phyloP scores from a whole-genome alignment of 2,113 vertebrate genomes.

The Phalacrocorax brasilianus region DNA sequence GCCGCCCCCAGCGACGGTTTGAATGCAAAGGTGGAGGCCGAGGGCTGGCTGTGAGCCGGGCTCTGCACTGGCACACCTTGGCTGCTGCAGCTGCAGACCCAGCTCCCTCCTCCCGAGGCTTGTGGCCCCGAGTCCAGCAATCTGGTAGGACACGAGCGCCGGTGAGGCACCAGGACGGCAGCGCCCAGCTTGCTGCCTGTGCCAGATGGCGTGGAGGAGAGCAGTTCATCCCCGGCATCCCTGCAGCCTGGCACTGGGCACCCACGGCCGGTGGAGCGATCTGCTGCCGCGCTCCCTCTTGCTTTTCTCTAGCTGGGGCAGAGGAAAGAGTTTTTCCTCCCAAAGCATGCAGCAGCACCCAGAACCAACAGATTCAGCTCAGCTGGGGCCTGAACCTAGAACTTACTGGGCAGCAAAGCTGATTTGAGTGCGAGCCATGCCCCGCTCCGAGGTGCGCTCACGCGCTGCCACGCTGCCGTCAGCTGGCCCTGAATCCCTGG shows the following conservation, averaged over 20 bases:
- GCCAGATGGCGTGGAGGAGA: background rate
- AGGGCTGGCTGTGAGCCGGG: background rate
- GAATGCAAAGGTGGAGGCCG: background rate
- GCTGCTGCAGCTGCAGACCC: background rate
- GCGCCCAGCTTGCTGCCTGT: background rate
- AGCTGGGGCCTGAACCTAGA: background rate
- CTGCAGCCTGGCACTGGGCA: background rate
- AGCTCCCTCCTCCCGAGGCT: background rate
- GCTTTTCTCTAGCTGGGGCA: background rate
- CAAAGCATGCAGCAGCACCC: background rate
- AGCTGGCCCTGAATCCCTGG: background rate
- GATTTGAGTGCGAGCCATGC: accelerated
- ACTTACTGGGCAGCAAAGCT: accelerated
- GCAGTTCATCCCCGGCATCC: background rate
- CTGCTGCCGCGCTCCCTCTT: background rate
- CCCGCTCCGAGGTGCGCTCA: too few relatives aligned
- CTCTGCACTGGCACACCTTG: background rate
- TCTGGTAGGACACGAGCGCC: background rate
- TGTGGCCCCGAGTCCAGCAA: accelerated
- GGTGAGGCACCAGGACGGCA: background rate
- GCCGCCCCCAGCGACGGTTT: accelerated
- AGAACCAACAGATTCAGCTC: background rate
- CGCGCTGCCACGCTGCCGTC: background rate
- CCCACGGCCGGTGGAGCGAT: accelerated
- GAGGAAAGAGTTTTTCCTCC: background rate